Percentiles rank a stretch among this genome's conserved stretches.
phyloP scores from a whole-genome alignment of 2,113 vertebrate species.

The Rafetus swinhoei region DNA sequence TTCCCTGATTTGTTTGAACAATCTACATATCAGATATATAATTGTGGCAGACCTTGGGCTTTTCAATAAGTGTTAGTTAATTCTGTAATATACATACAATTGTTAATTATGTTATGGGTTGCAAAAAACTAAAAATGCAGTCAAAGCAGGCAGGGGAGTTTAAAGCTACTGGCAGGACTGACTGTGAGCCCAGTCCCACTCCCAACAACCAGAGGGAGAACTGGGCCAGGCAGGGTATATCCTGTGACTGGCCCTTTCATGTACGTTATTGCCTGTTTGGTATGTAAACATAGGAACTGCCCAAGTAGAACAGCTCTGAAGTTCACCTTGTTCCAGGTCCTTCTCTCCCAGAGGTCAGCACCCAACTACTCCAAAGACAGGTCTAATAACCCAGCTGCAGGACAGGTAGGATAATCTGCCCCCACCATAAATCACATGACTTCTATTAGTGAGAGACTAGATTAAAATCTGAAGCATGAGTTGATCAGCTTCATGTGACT shows the following conservation, averaged over 20 bases:
- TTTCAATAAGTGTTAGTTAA: too few species aligned
- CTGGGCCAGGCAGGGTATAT: background rate
- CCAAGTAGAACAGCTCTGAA: background rate
- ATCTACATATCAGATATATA: background rate
- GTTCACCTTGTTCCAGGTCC: background rate
- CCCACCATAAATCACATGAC: background rate
- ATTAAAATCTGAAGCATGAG: background rate
- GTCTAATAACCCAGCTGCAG: background rate
- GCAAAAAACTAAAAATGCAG: background rate
- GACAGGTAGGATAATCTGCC: fast-evolving
- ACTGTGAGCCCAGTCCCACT: background rate
- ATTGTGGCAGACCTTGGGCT: too few species aligned
- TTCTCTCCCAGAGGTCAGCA: background rate
- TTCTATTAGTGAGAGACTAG: background rate
- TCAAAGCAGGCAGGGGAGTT: background rate
- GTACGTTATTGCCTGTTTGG: background rate
- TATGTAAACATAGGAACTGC: background rate
- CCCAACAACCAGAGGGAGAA: background rate
- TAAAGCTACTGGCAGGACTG: background rate
- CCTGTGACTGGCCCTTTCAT: background rate
- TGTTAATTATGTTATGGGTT: background rate
- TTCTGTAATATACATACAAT: background rate
- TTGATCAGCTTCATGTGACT: background rate
- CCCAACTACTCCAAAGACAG: fast-evolving
- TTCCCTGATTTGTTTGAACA: background rate